phyloP scores from a whole-genome alignment of 2,113 vertebrate species.

The Aegithalos caudatus region DNA sequence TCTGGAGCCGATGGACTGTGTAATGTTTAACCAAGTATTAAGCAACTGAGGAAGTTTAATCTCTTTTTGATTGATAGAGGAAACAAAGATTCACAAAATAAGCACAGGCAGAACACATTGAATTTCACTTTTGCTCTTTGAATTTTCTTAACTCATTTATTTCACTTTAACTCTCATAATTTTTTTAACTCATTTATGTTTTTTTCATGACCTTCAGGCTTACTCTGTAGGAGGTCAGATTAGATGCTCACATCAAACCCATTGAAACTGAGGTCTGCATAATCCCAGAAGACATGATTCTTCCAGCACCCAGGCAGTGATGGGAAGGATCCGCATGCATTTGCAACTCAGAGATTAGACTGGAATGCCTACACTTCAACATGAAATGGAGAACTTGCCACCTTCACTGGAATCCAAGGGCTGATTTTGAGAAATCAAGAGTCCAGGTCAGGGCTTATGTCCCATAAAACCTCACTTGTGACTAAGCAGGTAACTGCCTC shows the following conservation, averaged over 20 bases:
- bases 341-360: background rate
- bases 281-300: background rate
- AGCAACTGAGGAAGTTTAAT: background rate
- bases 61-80: background rate
- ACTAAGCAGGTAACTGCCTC: background rate
- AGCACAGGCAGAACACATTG: background rate
- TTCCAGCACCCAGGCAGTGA: background rate
- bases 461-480: background rate
- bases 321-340: background rate
- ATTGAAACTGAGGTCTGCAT: background rate
- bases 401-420: background rate
- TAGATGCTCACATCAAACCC: background rate
- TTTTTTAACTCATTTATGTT: background rate
- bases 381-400: background rate
- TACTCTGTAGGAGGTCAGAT: background rate
- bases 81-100: background rate
- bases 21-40: slow-evolving; percentile 12
- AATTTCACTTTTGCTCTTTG: background rate
- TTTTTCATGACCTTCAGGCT: background rate
- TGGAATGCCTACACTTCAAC: background rate
- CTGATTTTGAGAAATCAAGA: background rate
- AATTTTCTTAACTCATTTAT: background rate
- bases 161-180: background rate
- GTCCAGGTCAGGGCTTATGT: background rate
- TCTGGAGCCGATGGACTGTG: background rate